These are phyloP conservation scores for Machaerirhynchus nigripectus DNA, from an alignment of 2,113 vertebrate species.

Conservation along the genomic window DNA sequence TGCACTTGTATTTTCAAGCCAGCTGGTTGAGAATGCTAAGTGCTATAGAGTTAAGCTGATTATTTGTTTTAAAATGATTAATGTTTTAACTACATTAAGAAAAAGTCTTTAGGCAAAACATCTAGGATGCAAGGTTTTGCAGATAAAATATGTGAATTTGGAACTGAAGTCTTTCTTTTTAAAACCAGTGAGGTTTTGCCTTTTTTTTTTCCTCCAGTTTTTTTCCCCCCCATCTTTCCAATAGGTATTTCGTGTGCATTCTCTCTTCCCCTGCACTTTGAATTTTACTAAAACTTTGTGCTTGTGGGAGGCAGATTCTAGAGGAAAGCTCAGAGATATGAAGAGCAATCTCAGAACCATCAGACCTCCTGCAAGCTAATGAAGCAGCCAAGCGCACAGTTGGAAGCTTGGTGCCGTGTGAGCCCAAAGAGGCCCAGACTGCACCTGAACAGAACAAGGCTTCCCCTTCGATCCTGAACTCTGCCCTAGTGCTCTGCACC, in stretches of 20 bases:
- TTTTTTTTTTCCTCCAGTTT: neutral
- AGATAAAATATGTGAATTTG: neutral
- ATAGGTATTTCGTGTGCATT: neutral
- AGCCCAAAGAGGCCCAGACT: neutral
- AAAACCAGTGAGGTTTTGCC: neutral
- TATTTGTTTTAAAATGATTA: neutral
- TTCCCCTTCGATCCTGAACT: neutral
- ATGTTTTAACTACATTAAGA: neutral
- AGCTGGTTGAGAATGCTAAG: neutral
- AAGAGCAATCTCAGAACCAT: neutral
- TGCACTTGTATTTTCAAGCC: neutral
- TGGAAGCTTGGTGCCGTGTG: neutral
- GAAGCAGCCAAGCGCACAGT: neutral
- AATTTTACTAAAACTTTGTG: neutral
- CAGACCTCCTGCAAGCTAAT: neutral
- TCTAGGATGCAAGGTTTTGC: neutral
- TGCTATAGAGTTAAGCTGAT: neutral
- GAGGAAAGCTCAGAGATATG: neutral
- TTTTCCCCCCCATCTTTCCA: neutral
- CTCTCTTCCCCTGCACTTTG: neutral
- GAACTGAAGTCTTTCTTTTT: neutral
- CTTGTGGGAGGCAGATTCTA: neutral
- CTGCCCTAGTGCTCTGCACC: neutral
- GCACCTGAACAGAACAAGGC: neutral
- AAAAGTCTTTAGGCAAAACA: neutral